These are phyloP conservation scores for Stenchaetothrips biformis DNA, from an alignment of 2,888 invertebrate species.

Conservation along the genomic window DNA sequence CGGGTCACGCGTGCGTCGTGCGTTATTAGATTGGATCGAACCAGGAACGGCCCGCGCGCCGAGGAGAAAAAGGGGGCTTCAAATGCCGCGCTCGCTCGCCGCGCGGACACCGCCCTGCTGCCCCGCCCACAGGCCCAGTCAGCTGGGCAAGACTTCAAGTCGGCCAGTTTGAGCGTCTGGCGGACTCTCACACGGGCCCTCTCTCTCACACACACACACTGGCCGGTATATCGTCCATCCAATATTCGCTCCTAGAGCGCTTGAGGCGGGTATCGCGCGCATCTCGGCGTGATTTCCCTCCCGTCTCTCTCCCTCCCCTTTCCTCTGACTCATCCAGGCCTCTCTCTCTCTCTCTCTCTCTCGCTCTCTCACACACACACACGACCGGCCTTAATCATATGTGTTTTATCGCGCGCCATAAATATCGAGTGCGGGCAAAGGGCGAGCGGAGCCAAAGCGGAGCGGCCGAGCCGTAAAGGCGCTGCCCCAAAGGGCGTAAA, in stretches of 20 bases:
- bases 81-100: background rate
- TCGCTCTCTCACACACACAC: background rate
- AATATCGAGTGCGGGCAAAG: background rate
- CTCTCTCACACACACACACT: background rate
- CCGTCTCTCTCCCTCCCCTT: background rate
- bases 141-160: background rate
- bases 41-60: no score
- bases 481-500: background rate
- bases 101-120: background rate
- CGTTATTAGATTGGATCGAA: no score
- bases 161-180: background rate
- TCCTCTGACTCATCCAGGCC: background rate
- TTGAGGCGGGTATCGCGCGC: no score
- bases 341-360: background rate
- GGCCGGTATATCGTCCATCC: no score
- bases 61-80: background rate
- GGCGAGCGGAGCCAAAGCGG: no score
- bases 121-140: no score
- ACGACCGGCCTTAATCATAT: background rate
- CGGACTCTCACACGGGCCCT: background rate
- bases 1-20: no score
- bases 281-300: no score
- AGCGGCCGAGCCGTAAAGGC: background rate
- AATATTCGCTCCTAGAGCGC: no score
- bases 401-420: background rate